A percentile compares a stretch with the other conserved stretches of the same genome.
phyloP scores from a whole-genome alignment of 1,140 invertebrate genomes.

The Mactra quadrangularis region DNA sequence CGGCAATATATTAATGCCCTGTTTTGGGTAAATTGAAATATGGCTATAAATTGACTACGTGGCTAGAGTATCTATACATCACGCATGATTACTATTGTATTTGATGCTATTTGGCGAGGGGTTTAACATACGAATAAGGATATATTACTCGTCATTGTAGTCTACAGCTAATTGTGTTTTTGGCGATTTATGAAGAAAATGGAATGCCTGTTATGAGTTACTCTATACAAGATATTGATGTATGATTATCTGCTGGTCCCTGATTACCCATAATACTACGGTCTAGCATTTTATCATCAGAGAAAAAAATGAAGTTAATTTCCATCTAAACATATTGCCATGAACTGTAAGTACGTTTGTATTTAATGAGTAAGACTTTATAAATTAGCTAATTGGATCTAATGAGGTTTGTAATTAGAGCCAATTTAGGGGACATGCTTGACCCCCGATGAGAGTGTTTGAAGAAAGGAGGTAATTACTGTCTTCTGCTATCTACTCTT shows the following conservation, averaged over 20 bases:
- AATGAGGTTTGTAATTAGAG: too few species aligned
- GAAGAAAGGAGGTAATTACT: too few species aligned
- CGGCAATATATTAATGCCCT: constrained; percentile 61
- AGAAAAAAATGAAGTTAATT: too few species aligned
- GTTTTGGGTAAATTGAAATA: constrained; percentile 62
- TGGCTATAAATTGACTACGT: constrained; percentile 56
- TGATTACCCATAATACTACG: constrained; percentile 1
- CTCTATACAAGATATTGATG: constrained; percentile 35
- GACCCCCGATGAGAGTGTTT: too few species aligned
- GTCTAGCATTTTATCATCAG: too few species aligned
- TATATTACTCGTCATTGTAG: constrained; percentile 47
- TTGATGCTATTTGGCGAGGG: not conserved
- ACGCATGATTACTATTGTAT: constrained; percentile 48
- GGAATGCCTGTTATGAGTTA: constrained; percentile 26
- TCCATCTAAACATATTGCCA: too few species aligned
- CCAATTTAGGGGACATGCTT: too few species aligned
- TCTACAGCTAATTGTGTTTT: constrained; percentile 55
- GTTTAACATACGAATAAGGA: constrained; percentile 46
- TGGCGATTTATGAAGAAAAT: constrained; percentile 51
- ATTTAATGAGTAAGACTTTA: too few species aligned
- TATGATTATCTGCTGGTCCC: not conserved
- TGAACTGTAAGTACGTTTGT: too few species aligned
- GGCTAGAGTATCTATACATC: constrained; percentile 38
- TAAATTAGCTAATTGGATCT: too few species aligned
- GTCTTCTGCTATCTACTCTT: too few species aligned